Conservation (phyloP, 2,113 vertebrate genomes). For the Picathartes gymnocephalus region DNA sequence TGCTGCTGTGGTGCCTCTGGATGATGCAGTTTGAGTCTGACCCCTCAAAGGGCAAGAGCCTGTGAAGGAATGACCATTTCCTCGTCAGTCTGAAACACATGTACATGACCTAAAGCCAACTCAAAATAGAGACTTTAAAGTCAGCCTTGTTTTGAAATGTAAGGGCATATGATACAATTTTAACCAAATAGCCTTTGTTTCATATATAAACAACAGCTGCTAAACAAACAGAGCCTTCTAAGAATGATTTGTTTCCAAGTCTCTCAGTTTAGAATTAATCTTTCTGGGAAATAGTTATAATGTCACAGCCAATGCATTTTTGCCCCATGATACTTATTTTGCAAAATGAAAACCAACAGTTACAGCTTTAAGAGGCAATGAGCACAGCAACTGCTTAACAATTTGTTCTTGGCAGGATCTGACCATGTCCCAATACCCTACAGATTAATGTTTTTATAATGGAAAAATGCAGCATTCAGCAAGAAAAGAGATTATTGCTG, state of each 20-base stretch:
- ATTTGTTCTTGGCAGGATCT: constrained; percentile 72
- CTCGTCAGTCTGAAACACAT: neutral
- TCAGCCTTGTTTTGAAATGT: neutral
- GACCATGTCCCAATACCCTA: constrained; percentile 41
- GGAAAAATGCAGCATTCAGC: constrained; percentile 52
- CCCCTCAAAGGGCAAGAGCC: neutral
- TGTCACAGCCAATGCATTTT: constrained; percentile 44
- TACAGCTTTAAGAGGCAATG: constrained; percentile 59
- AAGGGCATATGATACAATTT: neutral
- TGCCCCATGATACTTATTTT: constrained; percentile 50
- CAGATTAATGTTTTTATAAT: constrained; percentile 60
- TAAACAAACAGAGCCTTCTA: constrained; percentile 26
- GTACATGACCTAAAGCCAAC: neutral
- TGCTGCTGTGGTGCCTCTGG: neutral
- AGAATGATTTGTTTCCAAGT: constrained; percentile 34
- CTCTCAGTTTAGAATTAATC: constrained; percentile 8
- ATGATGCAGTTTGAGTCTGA: neutral
- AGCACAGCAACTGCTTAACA: constrained; percentile 64
- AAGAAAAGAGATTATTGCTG: constrained; percentile 48
- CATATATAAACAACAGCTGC: neutral
- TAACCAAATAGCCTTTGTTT: neutral
- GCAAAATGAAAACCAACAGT: constrained; percentile 55
- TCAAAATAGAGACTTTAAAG: neutral
- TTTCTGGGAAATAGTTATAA: constrained; percentile 37
- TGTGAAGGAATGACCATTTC: neutral